Base-by-base conservation (phyloP, 2,113 vertebrate genomes). In the Piprites chloris region DNA sequence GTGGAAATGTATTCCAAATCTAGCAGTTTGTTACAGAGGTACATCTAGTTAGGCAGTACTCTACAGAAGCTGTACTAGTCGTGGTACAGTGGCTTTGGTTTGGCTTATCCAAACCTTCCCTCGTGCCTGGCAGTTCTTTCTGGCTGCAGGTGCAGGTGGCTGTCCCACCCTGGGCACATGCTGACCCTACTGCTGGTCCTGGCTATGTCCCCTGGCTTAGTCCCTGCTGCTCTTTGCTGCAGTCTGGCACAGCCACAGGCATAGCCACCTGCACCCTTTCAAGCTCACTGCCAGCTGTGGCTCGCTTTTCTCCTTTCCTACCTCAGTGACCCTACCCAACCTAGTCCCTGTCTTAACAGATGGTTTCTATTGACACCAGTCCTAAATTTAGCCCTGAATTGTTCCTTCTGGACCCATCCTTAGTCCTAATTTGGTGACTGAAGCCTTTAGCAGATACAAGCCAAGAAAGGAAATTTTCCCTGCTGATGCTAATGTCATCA, bases 391-490 rank as follows among this genome's bases (percentile, higher is more conserved):
- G 83, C 89, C 73, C 23, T 58, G 16, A 63, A 39, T 46, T 78
- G 24, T 67, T 93, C 27, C 35, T 97, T 95, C 80, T 81, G 73
- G 68, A 87, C 49, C 50, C 52, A 44, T 92, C 62, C 26, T 85
- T 75, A 75, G 37, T 90, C 86, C 96, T 93, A 89, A 89, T 95
- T 95, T 91, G 94, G 93, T 78, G 83, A 32, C 28, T 85, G 73
- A 63, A 93, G 49, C 73, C 49, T 65, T 87, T 65, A 68, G 86
- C 83, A 78, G 76, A 81, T 75, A 68, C 21, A 78, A 59, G 59
- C 95, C 95, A 90, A 92, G 87, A 95, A 97, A 96, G 95, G 93
- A 96, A 87, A 67, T 92, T 84, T 96, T 95, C 65, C 35, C 47
- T 81, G 83, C 27, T 0, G 16, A 44, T 77, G 86, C 35, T 84